Evolutionary conservation across 1,140 invertebrate genomes (phyloP), one percentile per base, ranked within the genome.

Genomic region (Tetramorium parvispinum): DNA sequence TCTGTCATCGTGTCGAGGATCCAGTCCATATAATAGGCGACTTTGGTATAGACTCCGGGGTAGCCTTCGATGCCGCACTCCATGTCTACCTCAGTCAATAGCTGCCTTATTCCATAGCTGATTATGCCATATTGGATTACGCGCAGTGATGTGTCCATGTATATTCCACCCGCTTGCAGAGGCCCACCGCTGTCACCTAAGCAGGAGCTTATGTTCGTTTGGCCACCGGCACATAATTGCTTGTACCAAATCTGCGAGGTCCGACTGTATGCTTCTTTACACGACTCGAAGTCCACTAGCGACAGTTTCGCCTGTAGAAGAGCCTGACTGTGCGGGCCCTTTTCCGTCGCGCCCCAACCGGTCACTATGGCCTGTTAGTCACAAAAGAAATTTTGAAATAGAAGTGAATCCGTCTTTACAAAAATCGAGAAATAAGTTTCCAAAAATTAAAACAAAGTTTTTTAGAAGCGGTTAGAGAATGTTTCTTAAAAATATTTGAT

Each of bases 11-110:
- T 96, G 27, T 95, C 89, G 76, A 96, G 91, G 81, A 97, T 96
- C 97, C 97, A 97, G 51, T 97, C 95, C 92, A 97, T 94, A 81
- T 97, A 97, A 77, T 96, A 94, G 0, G 94, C 91, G 0, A 97
- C 93, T 18, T 95, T 95, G 0, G 97, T 97, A 88, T 97, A 97
- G 1, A 97, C 96, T 0, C 96, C 96, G 3, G 97, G 97, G 51
- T 93, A 94, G 0, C 95, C 96, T 27, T 94, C 93, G 0, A 94
- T 90, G 0, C 96, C 97, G 79, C 96, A 96, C 8, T 73, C n/a
- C n/a, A n/a, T n/a, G n/a, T n/a, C n/a, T n/a, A 63, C 4, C 21
- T 90, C 0, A 92, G 24, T 8, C 96, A n/a, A n/a, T n/a, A n/a
- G n/a, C n/a, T n/a, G 1, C 27, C 1, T 27, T 2, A 2, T 1